A percentile compares a stretch with the other conserved stretches of the same genome.
Conservation (phyloP, 2,888 invertebrate species). For the Cephonodes hylas region DNA sequence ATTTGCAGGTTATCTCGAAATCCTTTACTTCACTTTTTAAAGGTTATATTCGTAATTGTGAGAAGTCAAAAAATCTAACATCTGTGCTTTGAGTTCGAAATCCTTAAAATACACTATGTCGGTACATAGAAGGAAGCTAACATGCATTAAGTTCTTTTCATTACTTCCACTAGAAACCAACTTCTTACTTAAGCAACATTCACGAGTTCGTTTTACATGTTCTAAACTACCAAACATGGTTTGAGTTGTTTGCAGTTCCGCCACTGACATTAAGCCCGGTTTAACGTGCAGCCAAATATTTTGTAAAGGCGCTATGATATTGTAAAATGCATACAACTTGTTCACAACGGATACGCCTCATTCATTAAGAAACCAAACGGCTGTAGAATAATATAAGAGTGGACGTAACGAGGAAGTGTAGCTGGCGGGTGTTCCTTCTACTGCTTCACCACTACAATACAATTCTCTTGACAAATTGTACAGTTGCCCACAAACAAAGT, state of each 20-base stretch:
- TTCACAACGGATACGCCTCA: not conserved
- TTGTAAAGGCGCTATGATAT: not conserved
- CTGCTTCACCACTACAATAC: conserved; percentile 31
- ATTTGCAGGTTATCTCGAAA: too few relatives aligned
- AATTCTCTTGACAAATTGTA: conserved; percentile 50
- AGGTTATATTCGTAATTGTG: too few relatives aligned
- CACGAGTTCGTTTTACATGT: not conserved
- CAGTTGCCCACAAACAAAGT: conserved; percentile 47
- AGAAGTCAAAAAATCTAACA: too few relatives aligned
- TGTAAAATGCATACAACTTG: not conserved
- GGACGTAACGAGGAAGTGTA: conserved; percentile 9
- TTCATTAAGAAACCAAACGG: conserved; percentile 14
- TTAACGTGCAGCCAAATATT: not conserved
- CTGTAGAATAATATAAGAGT: conserved; percentile 2
- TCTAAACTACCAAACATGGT: not conserved
- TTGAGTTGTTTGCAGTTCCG: not conserved
- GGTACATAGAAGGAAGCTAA: not conserved
- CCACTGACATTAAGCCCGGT: not conserved
- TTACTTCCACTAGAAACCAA: not conserved
- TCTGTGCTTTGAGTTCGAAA: too few relatives aligned
- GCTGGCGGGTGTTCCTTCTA: conserved; percentile 14
- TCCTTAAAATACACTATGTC: too few relatives aligned
- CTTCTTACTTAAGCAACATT: not conserved
- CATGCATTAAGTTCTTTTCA: not conserved
- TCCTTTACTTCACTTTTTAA: too few relatives aligned